A percentile compares a stretch with the other conserved stretches of the same genome.
Evolutionary conservation across 2,113 vertebrate genomes (phyloP).

Genomic region (Arizona elegans): DNA sequence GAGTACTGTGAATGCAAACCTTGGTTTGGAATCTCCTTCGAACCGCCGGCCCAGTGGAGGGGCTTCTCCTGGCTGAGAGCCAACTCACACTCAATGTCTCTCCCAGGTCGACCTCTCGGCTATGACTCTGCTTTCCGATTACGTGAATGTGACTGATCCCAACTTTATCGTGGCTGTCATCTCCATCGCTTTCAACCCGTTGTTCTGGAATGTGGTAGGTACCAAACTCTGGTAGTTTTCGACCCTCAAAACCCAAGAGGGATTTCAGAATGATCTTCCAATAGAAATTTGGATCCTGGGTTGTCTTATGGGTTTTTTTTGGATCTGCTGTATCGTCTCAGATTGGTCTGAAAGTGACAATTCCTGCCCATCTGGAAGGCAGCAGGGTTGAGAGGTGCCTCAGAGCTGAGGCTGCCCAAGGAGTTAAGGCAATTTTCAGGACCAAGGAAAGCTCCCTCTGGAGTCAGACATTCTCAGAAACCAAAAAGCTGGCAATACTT

Average conservation of each 20-base stretch:
- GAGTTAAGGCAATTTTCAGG: background rate
- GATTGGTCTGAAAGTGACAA: background rate
- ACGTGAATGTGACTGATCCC: slow-evolving; percentile 60
- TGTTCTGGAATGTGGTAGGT: slow-evolving; percentile 81
- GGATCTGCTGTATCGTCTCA: background rate
- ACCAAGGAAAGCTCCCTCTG: background rate
- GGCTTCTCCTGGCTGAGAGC: background rate
- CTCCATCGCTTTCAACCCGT: slow-evolving; percentile 69
- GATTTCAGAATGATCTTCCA: background rate
- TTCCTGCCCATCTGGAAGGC: background rate
- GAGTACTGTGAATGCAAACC: background rate
- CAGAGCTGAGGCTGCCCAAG: background rate
- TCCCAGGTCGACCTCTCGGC: slow-evolving; percentile 55
- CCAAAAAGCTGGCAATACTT: background rate
- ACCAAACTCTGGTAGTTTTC: background rate
- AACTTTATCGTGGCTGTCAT: slow-evolving; percentile 61
- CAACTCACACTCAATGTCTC: background rate
- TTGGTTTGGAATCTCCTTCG: background rate
- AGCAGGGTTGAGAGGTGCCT: background rate
- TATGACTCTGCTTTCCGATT: slow-evolving; percentile 66
- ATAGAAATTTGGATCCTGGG: background rate
- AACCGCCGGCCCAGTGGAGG: background rate
- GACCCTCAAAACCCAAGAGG: background rate
- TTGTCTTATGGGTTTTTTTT: background rate
- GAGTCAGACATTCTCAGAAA: background rate